phyloP scores from a whole-genome alignment of 2,113 vertebrate species.

The Archocentrus centrarchus region DNA sequence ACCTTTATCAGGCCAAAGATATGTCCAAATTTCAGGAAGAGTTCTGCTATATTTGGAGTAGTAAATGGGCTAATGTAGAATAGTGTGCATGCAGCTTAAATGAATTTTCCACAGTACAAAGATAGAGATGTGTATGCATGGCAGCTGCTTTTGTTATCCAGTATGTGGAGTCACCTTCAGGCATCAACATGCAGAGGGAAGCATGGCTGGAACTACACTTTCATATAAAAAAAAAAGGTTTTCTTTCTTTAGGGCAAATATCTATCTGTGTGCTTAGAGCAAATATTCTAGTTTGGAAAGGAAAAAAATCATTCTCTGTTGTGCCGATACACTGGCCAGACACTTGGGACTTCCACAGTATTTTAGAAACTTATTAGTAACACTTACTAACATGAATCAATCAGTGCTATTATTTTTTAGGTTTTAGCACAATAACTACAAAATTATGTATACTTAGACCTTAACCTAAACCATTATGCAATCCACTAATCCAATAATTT shows the following conservation, averaged over 20 bases:
- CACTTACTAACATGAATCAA: neutral
- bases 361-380: neutral
- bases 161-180: conserved; percentile 58
- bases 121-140: conserved; percentile 38
- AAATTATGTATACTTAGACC: neutral
- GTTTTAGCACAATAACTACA: neutral
- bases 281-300: conserved; percentile 39
- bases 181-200: conserved; percentile 64
- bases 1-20: conserved; percentile 9
- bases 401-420: neutral
- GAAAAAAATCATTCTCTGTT: conserved; percentile 24
- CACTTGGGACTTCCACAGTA: conserved; percentile 1
- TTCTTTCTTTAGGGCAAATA: conserved; percentile 54
- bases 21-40: neutral
- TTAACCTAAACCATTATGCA: neutral
- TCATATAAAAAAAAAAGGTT: conserved; percentile 38
- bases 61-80: conserved; percentile 22
- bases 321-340: conserved; percentile 17
- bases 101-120: conserved; percentile 55
- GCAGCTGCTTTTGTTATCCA: conserved; percentile 40
- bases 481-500: neutral
- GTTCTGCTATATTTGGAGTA: neutral
- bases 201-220: conserved; percentile 50
- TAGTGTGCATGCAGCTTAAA: conserved; percentile 57
- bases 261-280: conserved; percentile 41